A percentile compares a stretch with the other conserved stretches of the same genome.
Conservation (phyloP, 2,888 invertebrate genomes). For the Drosophila anceps region DNA sequence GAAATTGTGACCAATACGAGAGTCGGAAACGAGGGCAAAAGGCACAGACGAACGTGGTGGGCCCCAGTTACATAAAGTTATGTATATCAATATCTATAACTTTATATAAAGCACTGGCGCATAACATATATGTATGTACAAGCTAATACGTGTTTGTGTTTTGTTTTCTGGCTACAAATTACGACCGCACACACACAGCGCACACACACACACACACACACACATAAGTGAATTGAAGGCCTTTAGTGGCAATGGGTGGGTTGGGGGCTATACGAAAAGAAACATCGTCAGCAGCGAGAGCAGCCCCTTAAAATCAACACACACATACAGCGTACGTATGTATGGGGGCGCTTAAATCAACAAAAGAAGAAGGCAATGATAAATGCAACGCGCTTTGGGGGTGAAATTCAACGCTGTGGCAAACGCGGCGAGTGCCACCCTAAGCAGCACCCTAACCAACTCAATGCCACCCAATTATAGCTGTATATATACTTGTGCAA, state of each 20-base stretch:
- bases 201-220: neutral
- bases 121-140: neutral
- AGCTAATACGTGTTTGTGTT: constrained; percentile 16
- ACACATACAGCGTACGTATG: neutral
- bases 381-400: constrained; percentile 64
- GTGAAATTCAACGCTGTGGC: constrained; percentile 58
- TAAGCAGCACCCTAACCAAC: constrained; percentile 59
- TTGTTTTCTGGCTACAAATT: constrained; percentile 62
- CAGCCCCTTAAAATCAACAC: constrained; percentile 66
- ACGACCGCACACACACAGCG: constrained; percentile 61
- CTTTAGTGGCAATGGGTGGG: constrained; percentile 17
- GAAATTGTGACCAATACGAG: constrained; percentile 63
- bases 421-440: constrained; percentile 53
- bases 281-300: constrained; percentile 52
- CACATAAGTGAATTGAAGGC: constrained; percentile 47
- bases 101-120: constrained; percentile 14
- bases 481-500: constrained; percentile 47
- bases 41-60: constrained; percentile 38
- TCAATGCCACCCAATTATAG: constrained; percentile 79
- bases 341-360: constrained; percentile 69
- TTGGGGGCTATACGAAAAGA: constrained; percentile 16
- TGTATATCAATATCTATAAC: constrained; percentile 78
- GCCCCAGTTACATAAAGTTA: constrained; percentile 71
- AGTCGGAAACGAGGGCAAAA: constrained; percentile 6
- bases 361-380: constrained; percentile 64